Conservation (phyloP, 2,888 invertebrate genomes). For the Adelognathus sp. region DNA sequence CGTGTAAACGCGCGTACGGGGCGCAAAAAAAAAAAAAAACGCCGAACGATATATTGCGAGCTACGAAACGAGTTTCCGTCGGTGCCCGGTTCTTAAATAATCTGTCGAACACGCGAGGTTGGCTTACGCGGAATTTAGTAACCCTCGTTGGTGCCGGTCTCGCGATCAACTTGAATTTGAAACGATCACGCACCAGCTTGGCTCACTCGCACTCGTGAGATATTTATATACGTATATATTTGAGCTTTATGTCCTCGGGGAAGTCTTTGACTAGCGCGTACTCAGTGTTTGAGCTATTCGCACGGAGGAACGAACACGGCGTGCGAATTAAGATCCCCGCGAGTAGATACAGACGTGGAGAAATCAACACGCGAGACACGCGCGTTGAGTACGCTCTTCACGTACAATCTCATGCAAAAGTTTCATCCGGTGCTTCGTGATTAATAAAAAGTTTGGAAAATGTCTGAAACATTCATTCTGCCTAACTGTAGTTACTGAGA, state of each 20-base stretch:
- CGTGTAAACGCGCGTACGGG: too few relatives aligned
- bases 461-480: too few relatives aligned
- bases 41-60: background rate
- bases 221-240: background rate
- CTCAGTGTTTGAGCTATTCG: background rate
- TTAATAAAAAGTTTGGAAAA: too few relatives aligned
- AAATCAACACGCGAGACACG: conserved; percentile 1
- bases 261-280: background rate
- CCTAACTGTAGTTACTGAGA: too few relatives aligned
- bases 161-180: background rate
- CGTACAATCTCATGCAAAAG: background rate
- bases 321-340: background rate
- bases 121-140: background rate
- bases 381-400: background rate
- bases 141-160: background rate
- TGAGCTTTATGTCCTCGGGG: background rate
- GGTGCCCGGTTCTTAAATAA: conserved; percentile 5
- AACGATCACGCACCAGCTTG: background rate
- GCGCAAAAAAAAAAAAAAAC: too few relatives aligned
- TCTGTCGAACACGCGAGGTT: conserved; percentile 8
- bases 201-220: background rate
- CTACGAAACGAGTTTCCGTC: background rate
- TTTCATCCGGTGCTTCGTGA: too few relatives aligned
- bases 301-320: background rate
- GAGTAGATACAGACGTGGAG: background rate